phyloP scores from a whole-genome alignment of 2,888 invertebrate species.

The Tetramorium bicarinatum region DNA sequence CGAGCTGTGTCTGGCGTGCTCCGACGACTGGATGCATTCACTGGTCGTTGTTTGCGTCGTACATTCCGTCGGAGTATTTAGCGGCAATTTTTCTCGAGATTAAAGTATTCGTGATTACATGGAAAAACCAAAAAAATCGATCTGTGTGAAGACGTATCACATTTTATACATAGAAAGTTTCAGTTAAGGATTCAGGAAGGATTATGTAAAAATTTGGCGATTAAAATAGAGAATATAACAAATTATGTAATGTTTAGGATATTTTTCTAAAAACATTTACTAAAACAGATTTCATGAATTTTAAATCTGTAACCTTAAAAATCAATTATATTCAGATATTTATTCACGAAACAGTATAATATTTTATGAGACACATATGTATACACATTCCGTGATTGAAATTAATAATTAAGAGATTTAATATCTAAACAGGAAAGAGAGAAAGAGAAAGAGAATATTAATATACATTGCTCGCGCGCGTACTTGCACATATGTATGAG shows the following conservation, averaged over 20 bases:
- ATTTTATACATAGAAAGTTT: background rate
- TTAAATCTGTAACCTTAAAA: background rate
- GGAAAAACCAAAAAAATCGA: background rate
- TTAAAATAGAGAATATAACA: background rate
- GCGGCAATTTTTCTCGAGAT: background rate
- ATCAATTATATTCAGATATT: background rate
- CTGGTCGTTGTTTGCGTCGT: constrained; percentile 23
- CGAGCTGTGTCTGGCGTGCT: constrained; percentile 19
- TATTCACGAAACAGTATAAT: background rate
- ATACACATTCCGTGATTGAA: background rate
- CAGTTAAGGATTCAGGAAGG: background rate
- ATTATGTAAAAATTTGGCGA: background rate
- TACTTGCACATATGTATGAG: too few species aligned
- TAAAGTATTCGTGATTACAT: background rate
- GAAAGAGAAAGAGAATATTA: background rate
- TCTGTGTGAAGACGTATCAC: background rate
- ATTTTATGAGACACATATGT: background rate
- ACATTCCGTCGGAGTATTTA: background rate
- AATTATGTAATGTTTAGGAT: background rate
- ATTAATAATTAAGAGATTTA: constrained; percentile 39
- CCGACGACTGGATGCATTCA: constrained; percentile 4
- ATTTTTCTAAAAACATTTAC: background rate
- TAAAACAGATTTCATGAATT: background rate
- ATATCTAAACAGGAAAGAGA: background rate
- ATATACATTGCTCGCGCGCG: background rate